Evolutionary conservation across 2,113 vertebrate species (phyloP), one percentile per base, ranked within the genome.

Genomic region (Phycodurus eques): DNA sequence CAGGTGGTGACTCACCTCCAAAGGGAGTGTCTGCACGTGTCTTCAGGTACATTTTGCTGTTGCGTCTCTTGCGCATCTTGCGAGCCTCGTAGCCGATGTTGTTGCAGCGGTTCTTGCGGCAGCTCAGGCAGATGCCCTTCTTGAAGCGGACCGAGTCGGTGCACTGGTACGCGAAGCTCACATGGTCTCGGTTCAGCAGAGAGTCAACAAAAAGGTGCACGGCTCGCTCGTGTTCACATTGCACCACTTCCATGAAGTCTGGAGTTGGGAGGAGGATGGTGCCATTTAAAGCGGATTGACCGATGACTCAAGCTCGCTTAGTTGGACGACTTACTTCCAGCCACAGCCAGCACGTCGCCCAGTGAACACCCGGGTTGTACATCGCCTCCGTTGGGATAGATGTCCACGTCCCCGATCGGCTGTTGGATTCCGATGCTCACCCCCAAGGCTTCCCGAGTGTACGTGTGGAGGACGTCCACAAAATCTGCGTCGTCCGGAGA

Each of bases 61-160:
- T 98, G 54, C 94, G 93, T 70, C 92, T 94, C 74, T 93, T 95
- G 1, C 94, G 90, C 47, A 91, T 95, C 64, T 92, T 95, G 76
- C 92, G 94, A 51, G 94, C 84, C 0, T 96, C 96, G 91, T 99
- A 99, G 72, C 98, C 98, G 0, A 99, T 95, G 85, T 91, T 92
- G 11, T 91, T 98, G 88, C 98, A 99, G 56, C 98, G 95, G 80
- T 98, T 96, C 82, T 98, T 99, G 67, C 97, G 92, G 90, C 98
- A 99, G 89, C 98, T 99, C 83, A 99, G 93, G 77, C 98, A 99
- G 88, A 98, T 96, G 0, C 98, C 98, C 84, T 96, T 98, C 87
- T 95, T 96, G 88, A 99, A 99, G 69, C 96, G 96, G 0, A 90
- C 92, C 0, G 96, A 93, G 8, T 93, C 95, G 0, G 94, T 94